Base-by-base conservation (phyloP, 2,113 vertebrate species). In the Pyrgilauda ruficollis region DNA sequence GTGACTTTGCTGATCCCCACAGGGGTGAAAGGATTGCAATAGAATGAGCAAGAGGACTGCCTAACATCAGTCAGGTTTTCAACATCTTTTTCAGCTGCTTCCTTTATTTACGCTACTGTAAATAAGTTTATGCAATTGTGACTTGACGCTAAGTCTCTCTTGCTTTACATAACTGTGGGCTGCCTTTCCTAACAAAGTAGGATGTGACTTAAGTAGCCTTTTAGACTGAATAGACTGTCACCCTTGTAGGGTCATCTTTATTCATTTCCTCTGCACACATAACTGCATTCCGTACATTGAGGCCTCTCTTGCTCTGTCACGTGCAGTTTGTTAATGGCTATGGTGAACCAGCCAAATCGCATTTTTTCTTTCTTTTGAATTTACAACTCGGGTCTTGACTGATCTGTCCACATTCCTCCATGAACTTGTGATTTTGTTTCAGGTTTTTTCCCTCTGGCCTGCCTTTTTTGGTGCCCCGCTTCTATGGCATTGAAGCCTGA, bases 141-240 rank as follows among this genome's bases (percentile, higher is more conserved):
- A 97, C 83, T 77, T 95, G 85, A 95, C 24, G 56, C 90, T 78
- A 83, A 44, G 79, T 84, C 67, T 83, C 17, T 41, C 68, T 46
- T 72, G 88, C 56, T 97, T 97, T 95, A 92, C 94, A 90, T 96
- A 96, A 94, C 92, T 90, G 88, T 8, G 86, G 90, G 56, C 39
- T 95, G 85, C 41, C 27, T 97, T 96, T 95, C 96, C 88, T 84
- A 92, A 97, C 21, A 62, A 83, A 86, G 37, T 93, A 90, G 93
- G 93, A 96, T 90, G 94, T 97, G 92, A 93, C 92, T 90, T 96
- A 35, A 95, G 66, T 53, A 55, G 41, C 49, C 64, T 49, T 73
- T 78, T 82, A 82, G 68, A 58, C 13, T 55, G 68, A 84, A 55
- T 19, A 23, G 72, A 47, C 47, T 55, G 31, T 78, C 61, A 86